Percentiles rank a stretch among this genome's conserved stretches.
These are phyloP conservation scores for Coryphaenoides rupestris DNA, from an alignment of 2,113 vertebrate genomes.

Conservation along the genomic window DNA sequence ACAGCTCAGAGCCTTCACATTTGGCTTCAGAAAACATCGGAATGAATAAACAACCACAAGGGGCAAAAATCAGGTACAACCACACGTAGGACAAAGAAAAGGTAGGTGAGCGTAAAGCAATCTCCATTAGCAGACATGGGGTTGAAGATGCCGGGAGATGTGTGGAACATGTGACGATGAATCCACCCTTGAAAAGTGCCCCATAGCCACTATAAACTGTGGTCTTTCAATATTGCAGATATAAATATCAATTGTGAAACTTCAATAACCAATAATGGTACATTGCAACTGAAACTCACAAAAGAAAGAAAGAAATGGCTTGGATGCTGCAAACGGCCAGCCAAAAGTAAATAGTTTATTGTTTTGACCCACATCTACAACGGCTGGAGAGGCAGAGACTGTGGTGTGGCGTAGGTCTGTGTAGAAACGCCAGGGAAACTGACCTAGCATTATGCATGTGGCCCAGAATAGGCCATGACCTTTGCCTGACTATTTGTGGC, in stretches of 20 bases:
- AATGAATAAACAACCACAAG: not conserved
- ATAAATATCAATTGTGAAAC: no score
- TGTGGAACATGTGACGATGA: no score
- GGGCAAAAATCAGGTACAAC: not conserved
- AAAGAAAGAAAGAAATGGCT: no score
- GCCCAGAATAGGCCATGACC: slow-evolving; percentile 58
- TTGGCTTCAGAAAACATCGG: not conserved
- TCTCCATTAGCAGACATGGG: no score
- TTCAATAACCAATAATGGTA: no score
- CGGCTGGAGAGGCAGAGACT: slow-evolving; percentile 8
- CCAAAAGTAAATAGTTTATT: slow-evolving; percentile 23
- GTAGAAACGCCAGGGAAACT: slow-evolving; percentile 26
- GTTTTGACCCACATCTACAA: slow-evolving; percentile 21
- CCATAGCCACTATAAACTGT: no score
- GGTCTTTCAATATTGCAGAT: no score
- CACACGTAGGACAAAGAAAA: not conserved
- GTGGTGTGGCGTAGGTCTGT: slow-evolving; percentile 17
- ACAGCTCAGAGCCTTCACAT: slow-evolving; percentile 11
- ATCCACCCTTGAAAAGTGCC: no score
- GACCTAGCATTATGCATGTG: slow-evolving; percentile 36
- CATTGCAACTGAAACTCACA: no score
- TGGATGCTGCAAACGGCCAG: no score
- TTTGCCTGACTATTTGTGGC: slow-evolving; percentile 41
- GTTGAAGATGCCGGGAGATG: no score
- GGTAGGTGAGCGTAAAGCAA: slow-evolving; percentile 4